Evolutionary conservation across 2,797 vertebrate species (phyloP).

Genomic region (Pelobates cultripes): DNA sequence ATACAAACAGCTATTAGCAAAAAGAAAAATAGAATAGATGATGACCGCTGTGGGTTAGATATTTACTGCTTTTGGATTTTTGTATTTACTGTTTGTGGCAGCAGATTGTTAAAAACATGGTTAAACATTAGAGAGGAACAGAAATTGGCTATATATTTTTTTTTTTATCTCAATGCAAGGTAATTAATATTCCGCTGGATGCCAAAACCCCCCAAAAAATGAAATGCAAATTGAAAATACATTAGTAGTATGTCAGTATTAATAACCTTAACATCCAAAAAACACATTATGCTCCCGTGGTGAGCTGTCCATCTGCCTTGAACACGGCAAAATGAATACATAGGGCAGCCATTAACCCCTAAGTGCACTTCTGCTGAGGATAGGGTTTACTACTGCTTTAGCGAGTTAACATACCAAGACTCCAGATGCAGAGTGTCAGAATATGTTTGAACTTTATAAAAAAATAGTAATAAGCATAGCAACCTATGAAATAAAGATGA

Average conservation of each 20-base stretch:
- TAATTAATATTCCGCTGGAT: constrained; percentile 40
- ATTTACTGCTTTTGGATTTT: background rate
- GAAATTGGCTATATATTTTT: background rate
- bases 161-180: constrained; percentile 11
- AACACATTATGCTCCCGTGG: constrained; percentile 40
- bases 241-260: constrained; percentile 55
- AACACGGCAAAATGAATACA: constrained; percentile 27
- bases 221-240: constrained; percentile 52
- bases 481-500: background rate
- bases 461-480: too few species aligned
- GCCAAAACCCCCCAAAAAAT: constrained; percentile 34
- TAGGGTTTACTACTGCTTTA: background rate
- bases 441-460: too few species aligned
- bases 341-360: constrained; percentile 41
- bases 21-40: background rate
- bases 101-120: background rate
- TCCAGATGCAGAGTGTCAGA: background rate
- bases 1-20: background rate
- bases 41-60: background rate
- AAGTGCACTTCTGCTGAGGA: background rate
- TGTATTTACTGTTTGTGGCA: background rate
- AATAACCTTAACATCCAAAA: constrained; percentile 48
- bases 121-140: constrained; percentile 19
- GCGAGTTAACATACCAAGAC: background rate
- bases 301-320: constrained; percentile 53